phyloP scores from a whole-genome alignment of 1,140 invertebrate species.

The Cherax quadricarinatus region DNA sequence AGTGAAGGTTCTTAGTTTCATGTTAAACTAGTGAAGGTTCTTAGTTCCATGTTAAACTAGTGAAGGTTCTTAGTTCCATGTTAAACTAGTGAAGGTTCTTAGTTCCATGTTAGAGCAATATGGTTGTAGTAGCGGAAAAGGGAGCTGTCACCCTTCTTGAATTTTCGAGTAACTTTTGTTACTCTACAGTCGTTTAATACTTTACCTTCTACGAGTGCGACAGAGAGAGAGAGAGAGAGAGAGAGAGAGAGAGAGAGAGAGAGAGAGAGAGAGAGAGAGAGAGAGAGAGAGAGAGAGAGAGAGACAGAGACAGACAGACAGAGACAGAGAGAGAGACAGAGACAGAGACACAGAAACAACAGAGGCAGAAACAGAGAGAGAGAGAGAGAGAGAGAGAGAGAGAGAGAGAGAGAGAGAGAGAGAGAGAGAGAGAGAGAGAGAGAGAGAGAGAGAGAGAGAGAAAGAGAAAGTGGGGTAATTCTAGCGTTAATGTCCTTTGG shows the following conservation, averaged over 20 bases:
- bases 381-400: constrained; percentile 4
- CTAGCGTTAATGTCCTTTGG: neutral
- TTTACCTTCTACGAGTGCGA: too few relatives aligned
- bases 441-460: neutral
- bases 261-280: constrained; percentile 25
- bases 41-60: too few relatives aligned
- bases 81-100: too few relatives aligned
- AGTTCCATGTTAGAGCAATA: too few relatives aligned
- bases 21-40: too few relatives aligned
- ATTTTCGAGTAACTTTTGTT: too few relatives aligned
- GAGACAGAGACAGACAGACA: neutral
- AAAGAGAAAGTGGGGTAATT: neutral
- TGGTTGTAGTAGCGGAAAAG: too few relatives aligned
- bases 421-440: neutral
- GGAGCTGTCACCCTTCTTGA: too few relatives aligned
- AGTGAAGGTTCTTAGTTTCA: too few relatives aligned
- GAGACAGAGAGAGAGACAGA: neutral
- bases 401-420: neutral
- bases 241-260: constrained; percentile 35
- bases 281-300: constrained; percentile 4
- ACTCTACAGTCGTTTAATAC: too few relatives aligned
- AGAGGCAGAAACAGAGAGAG: neutral
- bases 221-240: neutral
- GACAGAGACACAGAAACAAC: neutral
- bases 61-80: too few relatives aligned